phyloP scores from a whole-genome alignment of 2,113 vertebrate species.

The Conger conger region DNA sequence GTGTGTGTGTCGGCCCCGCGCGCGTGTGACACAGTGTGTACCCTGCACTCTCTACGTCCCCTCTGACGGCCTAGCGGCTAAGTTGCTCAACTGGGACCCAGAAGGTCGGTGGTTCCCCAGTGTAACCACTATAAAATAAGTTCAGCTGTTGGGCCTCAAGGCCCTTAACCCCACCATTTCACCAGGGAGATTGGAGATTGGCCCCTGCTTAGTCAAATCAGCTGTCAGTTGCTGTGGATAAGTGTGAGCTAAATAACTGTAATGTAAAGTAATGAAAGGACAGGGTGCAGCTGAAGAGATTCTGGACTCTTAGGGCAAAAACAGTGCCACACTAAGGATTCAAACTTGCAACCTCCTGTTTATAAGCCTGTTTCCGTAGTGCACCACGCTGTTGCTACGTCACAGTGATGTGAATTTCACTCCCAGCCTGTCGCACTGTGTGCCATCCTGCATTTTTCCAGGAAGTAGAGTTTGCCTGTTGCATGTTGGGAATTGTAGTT shows the following conservation, averaged over 20 bases:
- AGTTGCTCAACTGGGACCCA: too few relatives aligned
- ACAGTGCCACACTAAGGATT: not conserved
- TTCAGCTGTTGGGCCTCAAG: too few relatives aligned
- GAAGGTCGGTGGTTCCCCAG: too few relatives aligned
- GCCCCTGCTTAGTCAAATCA: too few relatives aligned
- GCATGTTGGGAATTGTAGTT: not conserved
- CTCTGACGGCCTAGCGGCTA: too few relatives aligned
- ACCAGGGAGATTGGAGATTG: too few relatives aligned
- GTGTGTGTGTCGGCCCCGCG: too few relatives aligned
- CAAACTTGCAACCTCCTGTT: not conserved
- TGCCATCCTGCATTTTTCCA: not conserved
- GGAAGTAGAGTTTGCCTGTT: not conserved
- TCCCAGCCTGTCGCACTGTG: not conserved
- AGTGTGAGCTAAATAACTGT: too few relatives aligned
- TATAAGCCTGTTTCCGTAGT: not conserved
- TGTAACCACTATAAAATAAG: too few relatives aligned
- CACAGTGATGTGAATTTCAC: not conserved
- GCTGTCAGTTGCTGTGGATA: too few relatives aligned
- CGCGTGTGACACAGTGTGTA: not conserved
- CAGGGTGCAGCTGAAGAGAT: not conserved
- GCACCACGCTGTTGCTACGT: not conserved
- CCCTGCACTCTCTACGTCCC: not conserved
- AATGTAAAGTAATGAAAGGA: too few relatives aligned
- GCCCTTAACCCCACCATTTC: too few relatives aligned
- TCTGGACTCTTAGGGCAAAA: not conserved